phyloP scores from a whole-genome alignment of 2,888 invertebrate genomes.

The Drosophila nr. perissopoda region DNA sequence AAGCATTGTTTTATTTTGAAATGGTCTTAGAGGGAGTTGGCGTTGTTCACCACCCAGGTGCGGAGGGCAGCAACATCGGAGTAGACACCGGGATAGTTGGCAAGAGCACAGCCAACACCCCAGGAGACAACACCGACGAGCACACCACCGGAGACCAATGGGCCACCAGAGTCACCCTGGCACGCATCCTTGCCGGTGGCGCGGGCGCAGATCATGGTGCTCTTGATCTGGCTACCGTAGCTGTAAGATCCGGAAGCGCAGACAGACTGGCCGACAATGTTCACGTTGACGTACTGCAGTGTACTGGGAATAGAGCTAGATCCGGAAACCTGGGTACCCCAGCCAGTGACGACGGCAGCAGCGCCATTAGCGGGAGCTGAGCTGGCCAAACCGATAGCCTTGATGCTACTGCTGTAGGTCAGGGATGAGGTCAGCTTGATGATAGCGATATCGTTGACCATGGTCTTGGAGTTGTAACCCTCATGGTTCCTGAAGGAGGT shows the following conservation, averaged over 20 bases:
- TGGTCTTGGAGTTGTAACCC: conserved; percentile 84
- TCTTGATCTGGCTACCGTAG: conserved; percentile 48
- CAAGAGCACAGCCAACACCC: conserved; percentile 70
- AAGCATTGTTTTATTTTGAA: conserved; percentile 26
- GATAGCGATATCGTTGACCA: conserved; percentile 87
- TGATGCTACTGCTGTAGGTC: conserved; percentile 82
- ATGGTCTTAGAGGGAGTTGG: conserved; percentile 29
- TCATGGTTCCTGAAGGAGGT: conserved; percentile 82
- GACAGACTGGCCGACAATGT: conserved; percentile 79
- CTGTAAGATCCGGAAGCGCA: conserved; percentile 84
- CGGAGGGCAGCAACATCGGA: conserved; percentile 55
- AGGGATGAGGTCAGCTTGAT: conserved; percentile 85
- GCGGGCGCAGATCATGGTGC: conserved; percentile 69
- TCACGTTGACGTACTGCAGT: conserved; percentile 85
- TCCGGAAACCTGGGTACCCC: conserved; percentile 75
- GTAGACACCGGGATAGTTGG: conserved; percentile 67
- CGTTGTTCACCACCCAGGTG: conserved; percentile 47
- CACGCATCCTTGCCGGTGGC: conserved; percentile 61
- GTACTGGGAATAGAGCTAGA: conserved; percentile 73
- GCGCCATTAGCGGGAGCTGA: conserved; percentile 64
- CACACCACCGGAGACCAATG: conserved; percentile 55
- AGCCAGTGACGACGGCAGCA: conserved; percentile 66
- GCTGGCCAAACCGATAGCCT: conserved; percentile 84
- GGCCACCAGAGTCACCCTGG: conserved; percentile 81
- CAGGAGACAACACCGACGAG: conserved; percentile 78